phyloP scores from a whole-genome alignment of 2,888 invertebrate genomes.

The Cryptophagus acutangulus region DNA sequence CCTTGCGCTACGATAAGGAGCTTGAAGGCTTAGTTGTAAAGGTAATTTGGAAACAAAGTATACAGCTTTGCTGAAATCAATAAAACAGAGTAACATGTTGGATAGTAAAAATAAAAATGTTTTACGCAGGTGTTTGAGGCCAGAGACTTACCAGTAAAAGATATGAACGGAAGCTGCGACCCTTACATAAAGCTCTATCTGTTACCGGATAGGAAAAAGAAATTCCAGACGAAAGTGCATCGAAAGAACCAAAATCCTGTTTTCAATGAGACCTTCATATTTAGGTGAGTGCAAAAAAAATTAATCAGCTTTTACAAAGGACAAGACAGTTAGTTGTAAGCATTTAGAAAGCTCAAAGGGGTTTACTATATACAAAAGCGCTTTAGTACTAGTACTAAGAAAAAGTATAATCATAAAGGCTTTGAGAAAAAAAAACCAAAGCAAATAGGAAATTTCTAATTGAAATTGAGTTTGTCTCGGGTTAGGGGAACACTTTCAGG shows the following conservation, averaged over 20 bases:
- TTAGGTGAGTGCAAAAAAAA: conserved; percentile 59
- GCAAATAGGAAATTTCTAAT: too few species aligned
- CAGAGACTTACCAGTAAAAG: conserved; percentile 75
- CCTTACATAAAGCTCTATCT: conserved; percentile 84
- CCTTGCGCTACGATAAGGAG: conserved; percentile 74
- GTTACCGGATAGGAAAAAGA: conserved; percentile 79
- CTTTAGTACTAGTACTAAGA: too few species aligned
- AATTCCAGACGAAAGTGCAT: conserved; percentile 80
- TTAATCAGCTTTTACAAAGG: too few species aligned
- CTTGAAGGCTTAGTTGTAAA: conserved; percentile 75
- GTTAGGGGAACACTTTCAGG: too few species aligned
- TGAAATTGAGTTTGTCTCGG: too few species aligned
- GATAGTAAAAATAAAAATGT: too few species aligned
- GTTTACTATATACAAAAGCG: too few species aligned
- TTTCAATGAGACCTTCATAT: conserved; percentile 80
- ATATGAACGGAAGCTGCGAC: conserved; percentile 79
- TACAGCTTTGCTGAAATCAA: background rate
- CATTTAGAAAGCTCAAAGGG: too few species aligned
- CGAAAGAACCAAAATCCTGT: conserved; percentile 75
- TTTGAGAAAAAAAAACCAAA: too few species aligned
- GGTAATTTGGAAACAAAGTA: conserved; percentile 50
- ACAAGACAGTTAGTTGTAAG: too few species aligned
- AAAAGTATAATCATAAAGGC: too few species aligned
- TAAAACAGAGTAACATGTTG: too few species aligned
- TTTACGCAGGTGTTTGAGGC: conserved; percentile 42